A percentile compares a stretch with the other conserved stretches of the same genome.
phyloP scores from a whole-genome alignment of 2,113 vertebrate genomes.

The Alethe castanea region DNA sequence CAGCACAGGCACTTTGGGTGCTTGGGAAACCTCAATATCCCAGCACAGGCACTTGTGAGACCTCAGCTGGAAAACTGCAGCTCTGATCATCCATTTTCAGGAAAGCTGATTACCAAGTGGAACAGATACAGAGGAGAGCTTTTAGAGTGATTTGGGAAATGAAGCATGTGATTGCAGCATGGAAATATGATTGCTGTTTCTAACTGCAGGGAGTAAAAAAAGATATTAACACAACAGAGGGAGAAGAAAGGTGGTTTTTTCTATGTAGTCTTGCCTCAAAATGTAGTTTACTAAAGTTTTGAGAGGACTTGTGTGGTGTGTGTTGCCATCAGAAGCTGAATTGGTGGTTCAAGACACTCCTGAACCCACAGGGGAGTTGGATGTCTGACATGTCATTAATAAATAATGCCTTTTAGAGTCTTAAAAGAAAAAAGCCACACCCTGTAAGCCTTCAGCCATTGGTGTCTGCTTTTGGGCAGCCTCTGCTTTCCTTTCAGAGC shows the following conservation, averaged over 20 bases:
- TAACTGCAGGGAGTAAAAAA: conserved; percentile 11
- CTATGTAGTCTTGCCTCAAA: not conserved
- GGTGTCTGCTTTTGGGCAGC: not conserved
- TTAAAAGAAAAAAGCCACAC: not conserved
- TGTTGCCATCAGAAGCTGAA: not conserved
- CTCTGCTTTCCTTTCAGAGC: not conserved
- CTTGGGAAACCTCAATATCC: not conserved
- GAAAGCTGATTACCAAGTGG: conserved; percentile 54
- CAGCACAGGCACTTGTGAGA: not conserved
- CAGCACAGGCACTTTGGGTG: not conserved
- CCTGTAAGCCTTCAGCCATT: not conserved
- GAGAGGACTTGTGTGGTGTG: not conserved
- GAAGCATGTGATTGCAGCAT: conserved; percentile 48
- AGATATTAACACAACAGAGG: not conserved
- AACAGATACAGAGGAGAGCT: conserved; percentile 44
- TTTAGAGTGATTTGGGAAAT: conserved; percentile 51
- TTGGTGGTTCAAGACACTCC: not conserved
- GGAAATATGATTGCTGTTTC: conserved; percentile 44
- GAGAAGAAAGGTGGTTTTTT: not conserved
- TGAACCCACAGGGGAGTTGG: not conserved
- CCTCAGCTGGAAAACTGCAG: not conserved
- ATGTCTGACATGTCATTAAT: not conserved
- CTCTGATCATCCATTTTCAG: conserved; percentile 40
- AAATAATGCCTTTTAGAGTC: not conserved
- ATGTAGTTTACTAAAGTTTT: not conserved